Conservation (phyloP, 2,797 vertebrate genomes). For the Bradypodion ventrale region DNA sequence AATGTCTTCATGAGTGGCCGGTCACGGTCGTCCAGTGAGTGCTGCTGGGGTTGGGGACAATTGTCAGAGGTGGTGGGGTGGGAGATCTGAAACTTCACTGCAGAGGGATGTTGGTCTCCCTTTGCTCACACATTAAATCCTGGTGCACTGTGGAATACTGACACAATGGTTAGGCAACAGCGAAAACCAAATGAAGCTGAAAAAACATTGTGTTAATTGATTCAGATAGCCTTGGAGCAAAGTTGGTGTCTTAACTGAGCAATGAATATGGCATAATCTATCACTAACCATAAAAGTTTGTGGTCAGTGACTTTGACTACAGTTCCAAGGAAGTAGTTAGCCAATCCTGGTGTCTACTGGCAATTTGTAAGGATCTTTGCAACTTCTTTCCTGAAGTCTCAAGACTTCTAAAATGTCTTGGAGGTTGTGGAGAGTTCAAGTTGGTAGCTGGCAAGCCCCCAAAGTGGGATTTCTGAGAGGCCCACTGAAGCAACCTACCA, state of each 20-base stretch:
- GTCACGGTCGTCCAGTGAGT: conserved; percentile 95
- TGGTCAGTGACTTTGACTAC: not conserved
- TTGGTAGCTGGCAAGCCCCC: not conserved
- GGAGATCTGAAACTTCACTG: not conserved
- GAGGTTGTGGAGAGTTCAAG: not conserved
- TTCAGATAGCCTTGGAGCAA: not conserved
- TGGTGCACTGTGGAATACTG: not conserved
- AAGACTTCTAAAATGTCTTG: not conserved
- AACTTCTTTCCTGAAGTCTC: not conserved
- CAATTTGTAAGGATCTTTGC: not conserved
- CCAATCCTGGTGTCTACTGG: not conserved
- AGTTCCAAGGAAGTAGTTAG: too few relatives aligned
- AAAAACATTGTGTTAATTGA: not conserved
- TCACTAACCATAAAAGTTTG: not conserved
- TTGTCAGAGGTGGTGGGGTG: not conserved
- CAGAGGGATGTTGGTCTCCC: not conserved
- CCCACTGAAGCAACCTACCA: not conserved
- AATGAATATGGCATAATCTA: not conserved
- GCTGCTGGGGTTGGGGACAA: conserved; percentile 45
- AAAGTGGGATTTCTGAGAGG: not conserved
- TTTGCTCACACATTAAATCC: not conserved
- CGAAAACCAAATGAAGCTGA: not conserved
- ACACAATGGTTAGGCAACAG: not conserved
- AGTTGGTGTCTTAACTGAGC: not conserved
- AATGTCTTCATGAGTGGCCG: conserved; percentile 97